Conservation (phyloP, 2,797 vertebrate genomes). For the Cirrhinus molitorella region DNA sequence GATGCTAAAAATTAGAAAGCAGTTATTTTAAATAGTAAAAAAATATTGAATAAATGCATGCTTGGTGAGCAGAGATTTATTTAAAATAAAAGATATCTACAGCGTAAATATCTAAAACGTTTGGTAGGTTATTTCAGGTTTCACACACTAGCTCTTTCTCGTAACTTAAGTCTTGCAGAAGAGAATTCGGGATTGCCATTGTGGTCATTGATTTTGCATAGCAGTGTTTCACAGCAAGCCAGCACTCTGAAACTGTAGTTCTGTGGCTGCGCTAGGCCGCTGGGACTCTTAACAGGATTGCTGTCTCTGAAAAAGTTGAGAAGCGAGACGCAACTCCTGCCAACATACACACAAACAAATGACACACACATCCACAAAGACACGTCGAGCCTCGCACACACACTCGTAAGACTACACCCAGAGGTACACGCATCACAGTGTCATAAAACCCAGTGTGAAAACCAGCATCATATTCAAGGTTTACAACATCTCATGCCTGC, state of each 20-base stretch:
- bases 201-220: slow-evolving; percentile 72
- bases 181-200: slow-evolving; percentile 64
- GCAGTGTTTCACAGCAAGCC: slow-evolving; percentile 78
- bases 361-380: slow-evolving; percentile 1
- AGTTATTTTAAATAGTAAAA: too few species aligned
- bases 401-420: background rate
- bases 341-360: slow-evolving; percentile 32
- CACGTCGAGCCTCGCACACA: background rate
- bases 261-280: slow-evolving; percentile 65
- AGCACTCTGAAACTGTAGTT: slow-evolving; percentile 75
- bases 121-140: slow-evolving; percentile 58
- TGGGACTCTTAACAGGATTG: slow-evolving; percentile 73
- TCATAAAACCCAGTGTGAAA: slow-evolving; percentile 31
- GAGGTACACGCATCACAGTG: background rate
- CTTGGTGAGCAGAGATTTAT: too few species aligned
- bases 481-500: slow-evolving; percentile 43
- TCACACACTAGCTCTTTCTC: slow-evolving; percentile 68
- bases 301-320: slow-evolving; percentile 70
- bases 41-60: too few species aligned
- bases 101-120: too few species aligned
- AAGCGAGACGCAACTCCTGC: slow-evolving; percentile 58
- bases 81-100: too few species aligned
- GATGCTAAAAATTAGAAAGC: too few species aligned
- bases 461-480: slow-evolving; percentile 19
- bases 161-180: slow-evolving; percentile 72